A percentile compares a stretch with the other conserved stretches of the same genome.
These are phyloP conservation scores for Rhingia campestris DNA, from an alignment of 2,888 invertebrate species.

Conservation along the genomic window DNA sequence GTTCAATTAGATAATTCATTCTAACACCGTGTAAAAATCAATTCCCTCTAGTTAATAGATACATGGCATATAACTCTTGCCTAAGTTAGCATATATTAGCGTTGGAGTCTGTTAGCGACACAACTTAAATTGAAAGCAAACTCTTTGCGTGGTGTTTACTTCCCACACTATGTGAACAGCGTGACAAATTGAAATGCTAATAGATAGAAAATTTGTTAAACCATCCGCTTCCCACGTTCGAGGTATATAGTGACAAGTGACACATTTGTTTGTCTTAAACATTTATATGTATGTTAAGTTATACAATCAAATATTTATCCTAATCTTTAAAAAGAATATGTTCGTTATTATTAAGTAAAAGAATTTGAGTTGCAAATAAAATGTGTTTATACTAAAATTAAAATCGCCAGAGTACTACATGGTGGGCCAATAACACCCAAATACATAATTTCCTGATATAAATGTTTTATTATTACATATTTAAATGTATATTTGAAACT, in stretches of 20 bases:
- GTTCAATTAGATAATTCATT: not conserved
- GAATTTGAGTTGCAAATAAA: no score
- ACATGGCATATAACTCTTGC: not conserved
- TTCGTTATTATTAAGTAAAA: no score
- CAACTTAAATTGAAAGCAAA: constrained; percentile 3
- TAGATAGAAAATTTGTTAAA: constrained; percentile 7
- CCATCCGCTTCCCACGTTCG: constrained; percentile 14
- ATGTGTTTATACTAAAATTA: no score
- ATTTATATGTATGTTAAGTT: no score
- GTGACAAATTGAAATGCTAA: constrained; percentile 34
- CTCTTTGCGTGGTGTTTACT: constrained; percentile 10
- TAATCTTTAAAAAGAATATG: no score
- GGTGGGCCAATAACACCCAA: no score
- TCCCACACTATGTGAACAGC: constrained; percentile 21
- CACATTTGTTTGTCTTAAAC: not conserved
- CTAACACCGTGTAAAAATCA: constrained; percentile 5
- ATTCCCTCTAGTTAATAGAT: not conserved
- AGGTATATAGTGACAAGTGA: not conserved
- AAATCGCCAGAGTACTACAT: no score
- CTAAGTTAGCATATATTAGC: constrained; percentile 6
- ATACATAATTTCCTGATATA: no score
- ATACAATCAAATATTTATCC: no score
- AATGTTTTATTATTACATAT: no score
- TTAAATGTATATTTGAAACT: no score
- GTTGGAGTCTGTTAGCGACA: constrained; percentile 20